Conservation (phyloP, 2,113 vertebrate species). For the Apaloderma vittatum region DNA sequence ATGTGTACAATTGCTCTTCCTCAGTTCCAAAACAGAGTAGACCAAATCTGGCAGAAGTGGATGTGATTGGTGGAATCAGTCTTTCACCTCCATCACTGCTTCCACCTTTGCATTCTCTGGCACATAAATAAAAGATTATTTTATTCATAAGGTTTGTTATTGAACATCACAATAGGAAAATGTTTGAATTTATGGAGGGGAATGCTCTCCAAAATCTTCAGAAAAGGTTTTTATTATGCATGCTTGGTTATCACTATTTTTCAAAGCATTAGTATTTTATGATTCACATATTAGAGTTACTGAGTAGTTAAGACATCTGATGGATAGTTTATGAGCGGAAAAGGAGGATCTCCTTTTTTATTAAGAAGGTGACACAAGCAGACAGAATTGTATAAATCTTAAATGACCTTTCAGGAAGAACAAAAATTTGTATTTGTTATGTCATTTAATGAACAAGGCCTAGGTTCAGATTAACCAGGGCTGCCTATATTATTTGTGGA, state of each 20-base stretch:
- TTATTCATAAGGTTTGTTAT: neutral
- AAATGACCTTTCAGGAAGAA: neutral
- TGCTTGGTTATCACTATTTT: neutral
- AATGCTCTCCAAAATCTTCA: neutral
- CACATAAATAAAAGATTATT: neutral
- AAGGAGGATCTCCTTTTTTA: neutral
- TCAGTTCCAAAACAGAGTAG: neutral
- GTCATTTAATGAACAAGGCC: neutral
- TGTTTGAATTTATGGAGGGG: neutral
- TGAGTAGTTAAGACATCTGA: conserved; percentile 2
- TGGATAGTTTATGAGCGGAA: conserved; percentile 7
- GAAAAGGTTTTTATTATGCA: neutral
- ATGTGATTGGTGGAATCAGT: neutral
- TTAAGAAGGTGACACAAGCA: neutral
- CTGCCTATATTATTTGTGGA: neutral
- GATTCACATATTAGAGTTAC: neutral
- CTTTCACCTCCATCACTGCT: neutral
- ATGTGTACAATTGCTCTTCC: neutral
- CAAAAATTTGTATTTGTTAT: neutral
- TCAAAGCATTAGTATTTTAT: conserved; percentile 48
- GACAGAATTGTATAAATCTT: neutral
- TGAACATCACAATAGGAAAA: neutral
- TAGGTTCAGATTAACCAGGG: neutral
- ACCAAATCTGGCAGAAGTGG: neutral
- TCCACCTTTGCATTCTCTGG: neutral